phyloP scores from a whole-genome alignment of 2,888 invertebrate species.

The Drosophila peninsularis region DNA sequence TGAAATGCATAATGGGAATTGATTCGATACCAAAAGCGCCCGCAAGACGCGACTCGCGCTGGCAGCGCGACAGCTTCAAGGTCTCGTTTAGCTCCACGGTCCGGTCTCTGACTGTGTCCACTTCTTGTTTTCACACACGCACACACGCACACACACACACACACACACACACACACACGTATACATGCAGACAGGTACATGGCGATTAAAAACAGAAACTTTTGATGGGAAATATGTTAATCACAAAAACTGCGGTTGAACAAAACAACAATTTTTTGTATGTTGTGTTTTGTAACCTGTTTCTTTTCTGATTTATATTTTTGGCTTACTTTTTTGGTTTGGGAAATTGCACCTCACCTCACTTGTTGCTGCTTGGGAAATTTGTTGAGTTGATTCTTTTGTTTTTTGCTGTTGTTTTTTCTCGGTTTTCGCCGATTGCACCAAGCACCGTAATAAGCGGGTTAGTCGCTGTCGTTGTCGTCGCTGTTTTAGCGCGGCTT shows the following conservation, averaged over 20 bases:
- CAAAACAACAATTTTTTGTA: slow-evolving; percentile 38
- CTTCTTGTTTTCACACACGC: slow-evolving; percentile 67
- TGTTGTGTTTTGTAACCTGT: slow-evolving; percentile 64
- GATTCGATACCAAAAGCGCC: slow-evolving; percentile 37
- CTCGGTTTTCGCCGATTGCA: slow-evolving; percentile 37
- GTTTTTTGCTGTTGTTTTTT: slow-evolving; percentile 38
- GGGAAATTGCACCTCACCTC: slow-evolving; percentile 52
- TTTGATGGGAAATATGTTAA: slow-evolving; percentile 80
- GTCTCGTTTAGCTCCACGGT: slow-evolving; percentile 59
- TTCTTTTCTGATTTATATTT: slow-evolving; percentile 76
- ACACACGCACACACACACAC: slow-evolving; percentile 11
- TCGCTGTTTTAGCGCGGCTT: slow-evolving; percentile 26
- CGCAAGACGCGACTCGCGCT: slow-evolving; percentile 19
- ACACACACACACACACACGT: slow-evolving; percentile 2
- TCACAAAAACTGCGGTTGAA: slow-evolving; percentile 66
- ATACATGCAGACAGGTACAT: slow-evolving; percentile 17
- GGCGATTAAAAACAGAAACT: slow-evolving; percentile 61
- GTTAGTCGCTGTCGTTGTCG: slow-evolving; percentile 21
- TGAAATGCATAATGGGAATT: slow-evolving; percentile 53
- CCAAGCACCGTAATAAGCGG: slow-evolving; percentile 32
- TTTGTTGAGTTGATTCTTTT: slow-evolving; percentile 39
- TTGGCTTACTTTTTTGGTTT: slow-evolving; percentile 71
- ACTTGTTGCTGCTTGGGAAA: slow-evolving; percentile 50
- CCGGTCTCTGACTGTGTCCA: slow-evolving; percentile 58
- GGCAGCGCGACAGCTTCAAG: slow-evolving; percentile 64